Evolutionary conservation across 2,797 vertebrate genomes (phyloP).

Genomic region (Lacerta bilineata): DNA sequence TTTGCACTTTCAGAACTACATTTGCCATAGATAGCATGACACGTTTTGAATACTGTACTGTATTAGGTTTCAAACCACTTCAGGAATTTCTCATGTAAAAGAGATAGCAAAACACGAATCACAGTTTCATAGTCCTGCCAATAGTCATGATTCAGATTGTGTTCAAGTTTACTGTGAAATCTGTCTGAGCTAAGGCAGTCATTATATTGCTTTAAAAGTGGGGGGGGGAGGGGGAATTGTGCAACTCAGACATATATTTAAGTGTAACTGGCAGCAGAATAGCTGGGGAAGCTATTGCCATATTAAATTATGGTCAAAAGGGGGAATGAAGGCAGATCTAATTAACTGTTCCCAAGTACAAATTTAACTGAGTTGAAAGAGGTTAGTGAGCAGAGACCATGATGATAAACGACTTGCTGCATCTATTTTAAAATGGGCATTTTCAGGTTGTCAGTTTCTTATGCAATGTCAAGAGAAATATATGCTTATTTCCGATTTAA

Average conservation of each 20-base stretch:
- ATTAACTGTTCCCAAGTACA: constrained; percentile 16
- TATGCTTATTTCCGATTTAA: constrained; percentile 2
- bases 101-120: neutral
- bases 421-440: neutral
- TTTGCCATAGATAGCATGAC: neutral
- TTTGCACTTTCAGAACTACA: neutral
- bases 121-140: constrained; percentile 22
- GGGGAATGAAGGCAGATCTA: neutral
- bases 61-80: neutral
- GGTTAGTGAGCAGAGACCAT: neutral
- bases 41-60: neutral
- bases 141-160: constrained; percentile 14
- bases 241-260: neutral
- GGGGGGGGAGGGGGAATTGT: neutral
- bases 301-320: constrained; percentile 10
- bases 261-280: neutral
- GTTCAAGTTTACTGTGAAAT: constrained; percentile 28
- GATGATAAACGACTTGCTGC: neutral
- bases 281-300: neutral
- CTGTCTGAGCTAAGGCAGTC: neutral
- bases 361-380: neutral
- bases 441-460: neutral
- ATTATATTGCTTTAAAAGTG: neutral
- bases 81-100: neutral
- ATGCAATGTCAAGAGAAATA: neutral